Percentiles rank a stretch among this genome's conserved stretches.
These are phyloP conservation scores for Drosophila malerkotliana DNA, from an alignment of 1,140 invertebrate genomes.

Conservation along the genomic window DNA sequence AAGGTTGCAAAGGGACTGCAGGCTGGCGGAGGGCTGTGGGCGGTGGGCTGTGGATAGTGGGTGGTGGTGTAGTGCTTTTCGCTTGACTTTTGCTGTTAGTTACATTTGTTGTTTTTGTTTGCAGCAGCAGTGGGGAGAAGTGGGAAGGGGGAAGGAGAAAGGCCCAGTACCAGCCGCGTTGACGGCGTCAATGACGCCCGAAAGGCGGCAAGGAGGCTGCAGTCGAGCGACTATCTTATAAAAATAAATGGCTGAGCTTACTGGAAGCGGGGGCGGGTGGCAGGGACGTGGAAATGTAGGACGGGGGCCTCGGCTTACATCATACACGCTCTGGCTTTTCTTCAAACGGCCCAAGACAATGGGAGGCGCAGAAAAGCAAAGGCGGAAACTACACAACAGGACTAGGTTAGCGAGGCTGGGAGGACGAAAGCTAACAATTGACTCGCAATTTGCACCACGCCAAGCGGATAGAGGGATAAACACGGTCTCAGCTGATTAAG, in stretches of 20 bases:
- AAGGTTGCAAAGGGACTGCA: constrained; percentile 56
- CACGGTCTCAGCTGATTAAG: constrained; percentile 34
- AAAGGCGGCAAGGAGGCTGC: constrained; percentile 33
- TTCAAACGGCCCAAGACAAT: constrained; percentile 62
- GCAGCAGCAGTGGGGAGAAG: constrained; percentile 11
- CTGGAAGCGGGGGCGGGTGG: constrained; percentile 35
- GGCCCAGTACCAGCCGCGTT: constrained; percentile 40
- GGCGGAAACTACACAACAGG: constrained; percentile 5
- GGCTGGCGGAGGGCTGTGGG: neutral
- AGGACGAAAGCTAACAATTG: constrained; percentile 36
- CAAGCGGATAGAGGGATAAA: constrained; percentile 15
- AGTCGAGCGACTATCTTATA: constrained; percentile 51
- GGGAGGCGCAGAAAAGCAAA: constrained; percentile 23
- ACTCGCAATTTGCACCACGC: constrained; percentile 34
- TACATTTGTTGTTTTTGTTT: constrained; percentile 43
- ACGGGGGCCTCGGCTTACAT: constrained; percentile 62
- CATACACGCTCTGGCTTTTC: constrained; percentile 62
- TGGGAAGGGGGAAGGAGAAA: constrained; percentile 3
- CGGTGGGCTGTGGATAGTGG: no score
- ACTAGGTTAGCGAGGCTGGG: neutral
- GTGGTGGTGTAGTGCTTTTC: constrained; percentile 26
- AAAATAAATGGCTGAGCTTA: constrained; percentile 73
- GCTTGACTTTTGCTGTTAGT: constrained; percentile 63
- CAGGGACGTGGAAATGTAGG: constrained; percentile 20
- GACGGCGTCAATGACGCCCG: constrained; percentile 51